Base-by-base conservation (phyloP, 2,797 vertebrate species). In the Cirrhinus molitorella region DNA sequence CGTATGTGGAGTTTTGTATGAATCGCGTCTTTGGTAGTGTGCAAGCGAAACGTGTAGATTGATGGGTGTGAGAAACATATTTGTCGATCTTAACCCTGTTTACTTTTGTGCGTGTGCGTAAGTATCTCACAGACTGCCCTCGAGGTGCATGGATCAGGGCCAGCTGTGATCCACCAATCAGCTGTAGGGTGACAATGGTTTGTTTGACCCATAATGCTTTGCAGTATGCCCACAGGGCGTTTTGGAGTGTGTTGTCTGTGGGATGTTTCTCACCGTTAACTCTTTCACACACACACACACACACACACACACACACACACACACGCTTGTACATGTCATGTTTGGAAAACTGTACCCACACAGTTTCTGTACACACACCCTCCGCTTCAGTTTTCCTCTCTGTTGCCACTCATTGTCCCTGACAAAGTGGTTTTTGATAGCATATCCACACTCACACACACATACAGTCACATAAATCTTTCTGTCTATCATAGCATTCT, bases 41-140 rank as follows among this genome's bases (percentile, higher is more conserved):
- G 28, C 19, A 67, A 57, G 43, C 25, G 16, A 51, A 73, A 40
- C 49, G 19, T 40, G 67, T 85, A 66, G 53, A 68, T 57, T 25
- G 43, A 83, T 37, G 17, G 45, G 68, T 85, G 83, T 86, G 86
- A 85, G 66, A 83, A 72, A 74, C 59, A 68, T 73, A 53, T 72
- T 83, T 80, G 43, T 51, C 68, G 57, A 71, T 63, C 53, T 76
- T 40, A 75, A 51, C 40, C 55, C 63, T 71, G 76, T 57, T 63
- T 85, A 74, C 74, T 67, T 79, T 45, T 55, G 51, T 76, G 63
- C 57, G 40, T 78, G 72, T 74, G 83, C 66, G n/a, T 47, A 53
- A 57, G 57, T 73, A 72, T 70, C 57, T 83, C 25, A 51, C 77
- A 43, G 68, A 83, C 77, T 85, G 74, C 63, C 74, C 74, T 85